These are phyloP conservation scores for Meteorus colon DNA, from an alignment of 2,888 invertebrate species.

Conservation along the genomic window DNA sequence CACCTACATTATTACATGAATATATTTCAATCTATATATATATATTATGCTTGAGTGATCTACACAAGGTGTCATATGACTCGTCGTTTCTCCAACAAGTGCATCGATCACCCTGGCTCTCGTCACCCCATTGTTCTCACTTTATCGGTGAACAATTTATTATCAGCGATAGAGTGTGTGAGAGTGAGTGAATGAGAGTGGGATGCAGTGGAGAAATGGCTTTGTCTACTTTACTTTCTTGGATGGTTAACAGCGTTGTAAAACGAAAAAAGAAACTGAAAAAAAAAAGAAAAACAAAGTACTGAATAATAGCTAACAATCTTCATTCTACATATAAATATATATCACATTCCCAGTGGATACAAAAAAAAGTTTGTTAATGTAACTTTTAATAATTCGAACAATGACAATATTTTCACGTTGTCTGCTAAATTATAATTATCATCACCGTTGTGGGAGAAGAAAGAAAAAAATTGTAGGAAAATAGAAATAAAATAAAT, in stretches of 20 bases:
- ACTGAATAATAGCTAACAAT: neutral
- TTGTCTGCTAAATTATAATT: constrained; percentile 38
- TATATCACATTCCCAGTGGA: neutral
- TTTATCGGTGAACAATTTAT: constrained; percentile 10
- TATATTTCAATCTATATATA: neutral
- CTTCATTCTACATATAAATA: neutral
- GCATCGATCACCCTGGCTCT: neutral
- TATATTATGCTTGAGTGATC: neutral
- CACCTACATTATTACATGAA: neutral
- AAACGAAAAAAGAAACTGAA: neutral
- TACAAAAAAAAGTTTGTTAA: constrained; percentile 10
- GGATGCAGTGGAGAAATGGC: neutral
- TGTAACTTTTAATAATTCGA: neutral
- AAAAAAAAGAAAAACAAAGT: neutral
- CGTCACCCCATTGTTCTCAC: constrained; percentile 7
- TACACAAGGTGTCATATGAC: neutral
- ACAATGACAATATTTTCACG: constrained; percentile 12
- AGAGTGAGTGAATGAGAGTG: neutral
- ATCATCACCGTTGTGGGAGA: constrained; percentile 9
- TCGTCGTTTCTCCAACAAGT: constrained; percentile 1
- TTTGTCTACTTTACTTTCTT: neutral
- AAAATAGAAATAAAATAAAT: constrained; percentile 3
- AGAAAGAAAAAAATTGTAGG: neutral
- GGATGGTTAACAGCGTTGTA: neutral
- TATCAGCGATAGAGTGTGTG: neutral